Percentiles rank a stretch among this genome's conserved stretches.
These are phyloP conservation scores for Plumapathes pennacea DNA, from an alignment of 92 coral and sea anemone species.

Conservation along the genomic window DNA sequence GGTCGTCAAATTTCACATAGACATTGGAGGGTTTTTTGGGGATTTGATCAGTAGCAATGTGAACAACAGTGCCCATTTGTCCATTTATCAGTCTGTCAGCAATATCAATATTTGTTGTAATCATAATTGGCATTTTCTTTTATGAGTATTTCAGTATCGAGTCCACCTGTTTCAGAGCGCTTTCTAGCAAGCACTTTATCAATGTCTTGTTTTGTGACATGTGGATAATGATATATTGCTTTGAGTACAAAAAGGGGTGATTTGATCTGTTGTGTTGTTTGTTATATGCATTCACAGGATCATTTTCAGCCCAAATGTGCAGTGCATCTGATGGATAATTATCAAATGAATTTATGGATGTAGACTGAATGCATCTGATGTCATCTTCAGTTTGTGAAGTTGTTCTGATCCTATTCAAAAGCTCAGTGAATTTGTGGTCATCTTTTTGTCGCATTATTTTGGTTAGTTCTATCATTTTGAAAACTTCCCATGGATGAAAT, in stretches of 20 bases:
- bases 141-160: conserved; percentile 45
- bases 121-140: conserved; percentile 62
- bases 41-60: neutral
- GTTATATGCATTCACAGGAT: conserved; percentile 46
- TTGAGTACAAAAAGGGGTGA: conserved; percentile 38
- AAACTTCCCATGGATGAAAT: conserved; percentile 46
- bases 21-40: conserved; percentile 30
- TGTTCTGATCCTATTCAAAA: conserved; percentile 60
- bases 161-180: conserved; percentile 69
- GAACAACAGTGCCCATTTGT: conserved; percentile 60
- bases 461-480: conserved; percentile 50
- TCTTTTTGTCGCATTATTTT: conserved; percentile 67
- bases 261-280: conserved; percentile 18
- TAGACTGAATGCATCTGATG: conserved; percentile 39
- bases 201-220: conserved; percentile 57
- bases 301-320: conserved; percentile 66
- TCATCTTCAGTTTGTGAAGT: conserved; percentile 58
- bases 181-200: conserved; percentile 55
- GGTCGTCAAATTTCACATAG: conserved; percentile 70
- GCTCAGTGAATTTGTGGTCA: conserved; percentile 46
- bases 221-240: conserved; percentile 56
- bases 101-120: conserved; percentile 34
- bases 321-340: conserved; percentile 41
- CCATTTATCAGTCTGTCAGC: conserved; percentile 46
- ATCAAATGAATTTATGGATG: conserved; percentile 14